Base-by-base conservation (phyloP, 1,140 invertebrate genomes). In the Whitmania pigra region DNA sequence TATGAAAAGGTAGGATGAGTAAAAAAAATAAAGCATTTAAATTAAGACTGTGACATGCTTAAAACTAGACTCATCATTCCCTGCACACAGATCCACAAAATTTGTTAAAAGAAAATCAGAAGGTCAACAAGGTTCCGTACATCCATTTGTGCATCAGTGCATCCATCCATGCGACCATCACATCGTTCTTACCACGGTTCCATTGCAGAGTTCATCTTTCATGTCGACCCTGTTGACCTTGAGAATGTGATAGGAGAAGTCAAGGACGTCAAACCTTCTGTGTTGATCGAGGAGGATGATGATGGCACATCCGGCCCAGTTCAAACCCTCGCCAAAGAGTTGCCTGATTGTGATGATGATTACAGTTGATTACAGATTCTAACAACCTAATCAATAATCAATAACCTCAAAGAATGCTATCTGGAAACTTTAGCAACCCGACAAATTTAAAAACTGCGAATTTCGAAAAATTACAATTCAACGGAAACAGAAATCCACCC, bases 231-330 rank as follows among this genome's bases (percentile, higher is more conserved):
- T 85, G 83, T 99, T 95, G 0, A 99, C 93, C 76, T 93, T 84
- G 31, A 98, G 86, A 78, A 99, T 93, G 80, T 99, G 96, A 84
- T 99, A 99, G 82, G 93, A 96, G 84, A 99, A 98, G 83, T 99
- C 97, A 36, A 99, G 86, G 17, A 94, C 93, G 81, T 99, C 96
- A 84, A 99, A 99, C 71, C 95, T 84, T 73, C 93, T 84, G 84
- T 99, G 94, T 80, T 99, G 96, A 0, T 92, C 92, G 57, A 99
- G 84, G 25, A 99, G 84, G n/a, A 93, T 89, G 72, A 99, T 94
- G 86, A 99, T 93, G n/a, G 93, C 89, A 83, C 94, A 97, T 0
- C 94, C 96, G 40, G 95, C 95, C 96, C 96, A 99, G 82, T 99
- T 94, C 0, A 99, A 85, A 18, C 96, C 95, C 84, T 99, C 97